Percentiles rank a stretch among this genome's conserved stretches.
Conservation (phyloP, 2,888 invertebrate species). For the Laothoe populi region DNA sequence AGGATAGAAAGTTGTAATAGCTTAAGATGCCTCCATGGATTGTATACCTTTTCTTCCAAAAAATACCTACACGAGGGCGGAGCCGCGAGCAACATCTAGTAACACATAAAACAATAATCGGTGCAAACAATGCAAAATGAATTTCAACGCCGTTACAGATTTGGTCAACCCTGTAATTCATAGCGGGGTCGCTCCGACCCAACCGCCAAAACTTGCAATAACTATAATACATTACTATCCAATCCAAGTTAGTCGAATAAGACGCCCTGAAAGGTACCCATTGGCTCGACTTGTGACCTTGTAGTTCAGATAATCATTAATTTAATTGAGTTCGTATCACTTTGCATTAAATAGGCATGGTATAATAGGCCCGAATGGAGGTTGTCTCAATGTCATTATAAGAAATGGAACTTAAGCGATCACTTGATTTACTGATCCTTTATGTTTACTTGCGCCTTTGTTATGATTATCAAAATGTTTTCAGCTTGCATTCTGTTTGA, state of each 20-base stretch:
- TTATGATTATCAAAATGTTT: constrained; percentile 6
- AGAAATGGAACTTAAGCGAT: constrained; percentile 21
- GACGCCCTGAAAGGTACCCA: constrained; percentile 53
- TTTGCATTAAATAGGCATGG: constrained; percentile 33
- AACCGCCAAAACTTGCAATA: constrained; percentile 63
- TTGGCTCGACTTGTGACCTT: constrained; percentile 36
- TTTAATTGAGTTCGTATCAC: constrained; percentile 63
- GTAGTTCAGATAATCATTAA: constrained; percentile 60
- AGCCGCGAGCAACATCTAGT: too few relatives aligned
- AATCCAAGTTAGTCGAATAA: constrained; percentile 73
- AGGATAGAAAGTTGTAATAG: too few relatives aligned
- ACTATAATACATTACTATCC: constrained; percentile 74
- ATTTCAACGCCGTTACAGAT: constrained; percentile 48
- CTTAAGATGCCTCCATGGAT: too few relatives aligned
- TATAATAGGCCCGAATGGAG: constrained; percentile 25
- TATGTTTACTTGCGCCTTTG: background rate
- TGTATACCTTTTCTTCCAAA: too few relatives aligned
- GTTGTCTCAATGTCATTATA: constrained; percentile 30
- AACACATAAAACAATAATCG: constrained; percentile 17
- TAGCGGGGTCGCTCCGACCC: constrained; percentile 51
- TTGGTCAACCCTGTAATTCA: constrained; percentile 52
- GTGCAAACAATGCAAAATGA: constrained; percentile 52
- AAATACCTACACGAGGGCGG: too few relatives aligned
- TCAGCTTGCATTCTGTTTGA: constrained; percentile 1
- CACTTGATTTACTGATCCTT: constrained; percentile 4